These are phyloP conservation scores for Heteromurus nitidus DNA, from an alignment of 2,888 invertebrate genomes.

Conservation along the genomic window DNA sequence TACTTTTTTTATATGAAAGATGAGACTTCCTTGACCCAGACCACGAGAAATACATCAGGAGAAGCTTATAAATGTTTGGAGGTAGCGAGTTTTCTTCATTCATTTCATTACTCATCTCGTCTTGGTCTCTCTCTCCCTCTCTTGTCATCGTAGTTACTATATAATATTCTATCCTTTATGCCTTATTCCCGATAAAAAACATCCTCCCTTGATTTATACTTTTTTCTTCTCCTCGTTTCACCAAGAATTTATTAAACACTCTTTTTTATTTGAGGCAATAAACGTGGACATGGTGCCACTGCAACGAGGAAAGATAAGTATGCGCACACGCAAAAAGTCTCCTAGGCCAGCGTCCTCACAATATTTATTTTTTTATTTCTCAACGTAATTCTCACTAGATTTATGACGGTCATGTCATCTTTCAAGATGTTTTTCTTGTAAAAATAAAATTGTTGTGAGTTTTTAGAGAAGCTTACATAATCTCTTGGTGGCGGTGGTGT, in stretches of 20 bases:
- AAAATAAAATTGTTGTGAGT: too few relatives aligned
- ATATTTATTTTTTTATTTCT: background rate
- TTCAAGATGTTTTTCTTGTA: too few relatives aligned
- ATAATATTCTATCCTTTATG: background rate
- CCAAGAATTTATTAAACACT: too few relatives aligned
- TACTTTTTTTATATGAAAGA: slow-evolving; percentile 10
- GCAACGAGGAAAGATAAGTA: too few relatives aligned
- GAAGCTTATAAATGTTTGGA: too few relatives aligned
- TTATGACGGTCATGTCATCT: slow-evolving; percentile 37
- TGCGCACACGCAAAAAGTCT: too few relatives aligned
- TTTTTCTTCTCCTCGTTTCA: background rate
- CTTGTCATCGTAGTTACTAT: background rate
- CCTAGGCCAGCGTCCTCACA: background rate
- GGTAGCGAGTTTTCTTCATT: too few relatives aligned
- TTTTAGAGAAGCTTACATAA: too few relatives aligned
- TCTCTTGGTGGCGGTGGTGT: too few relatives aligned
- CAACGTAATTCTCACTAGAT: slow-evolving; percentile 13
- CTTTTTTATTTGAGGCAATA: too few relatives aligned
- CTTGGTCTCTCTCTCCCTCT: background rate
- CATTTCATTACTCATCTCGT: background rate
- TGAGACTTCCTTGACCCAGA: slow-evolving; percentile 34
- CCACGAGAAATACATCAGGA: background rate
- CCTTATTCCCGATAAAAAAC: background rate
- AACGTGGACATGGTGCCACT: too few relatives aligned
- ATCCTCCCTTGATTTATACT: background rate